Evolutionary conservation across 1,140 invertebrate genomes (phyloP).

Genomic region (Drosophila asahinai): DNA sequence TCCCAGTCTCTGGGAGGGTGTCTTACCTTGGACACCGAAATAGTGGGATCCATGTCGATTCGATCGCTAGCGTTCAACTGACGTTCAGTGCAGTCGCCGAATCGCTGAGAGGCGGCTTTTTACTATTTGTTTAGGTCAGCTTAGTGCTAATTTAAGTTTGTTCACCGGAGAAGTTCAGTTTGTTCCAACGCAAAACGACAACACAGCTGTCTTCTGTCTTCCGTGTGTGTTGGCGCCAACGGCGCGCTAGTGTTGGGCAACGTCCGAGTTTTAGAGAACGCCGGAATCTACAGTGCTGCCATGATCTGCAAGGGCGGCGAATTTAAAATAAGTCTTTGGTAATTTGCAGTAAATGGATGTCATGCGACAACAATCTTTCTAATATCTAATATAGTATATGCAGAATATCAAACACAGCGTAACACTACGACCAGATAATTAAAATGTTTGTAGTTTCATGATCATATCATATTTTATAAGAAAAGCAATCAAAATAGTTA

Average conservation of each 20-base stretch:
- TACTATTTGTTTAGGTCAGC: conserved; percentile 67
- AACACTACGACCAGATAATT: too few species aligned
- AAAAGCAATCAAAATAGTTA: too few species aligned
- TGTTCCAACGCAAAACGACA: conserved; percentile 26
- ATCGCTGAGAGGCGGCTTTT: background rate
- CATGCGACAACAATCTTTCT: too few species aligned
- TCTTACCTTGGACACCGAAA: conserved; percentile 84
- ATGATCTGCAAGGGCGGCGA: background rate
- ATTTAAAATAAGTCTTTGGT: background rate
- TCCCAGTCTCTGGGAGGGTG: background rate
- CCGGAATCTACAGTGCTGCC: conserved; percentile 23
- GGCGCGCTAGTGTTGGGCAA: conserved; percentile 29
- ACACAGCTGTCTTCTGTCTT: conserved; percentile 42
- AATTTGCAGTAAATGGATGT: too few species aligned
- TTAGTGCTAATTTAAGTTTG: conserved; percentile 66
- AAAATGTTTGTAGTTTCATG: too few species aligned
- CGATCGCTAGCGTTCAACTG: conserved; percentile 33
- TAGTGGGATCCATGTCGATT: conserved; percentile 78
- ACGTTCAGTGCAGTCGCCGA: background rate
- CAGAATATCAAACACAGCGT: too few species aligned
- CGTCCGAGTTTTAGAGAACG: conserved; percentile 2
- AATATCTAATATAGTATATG: too few species aligned
- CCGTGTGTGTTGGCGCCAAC: conserved; percentile 41
- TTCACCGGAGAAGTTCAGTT: conserved; percentile 26
- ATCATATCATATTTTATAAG: too few species aligned